A percentile compares a stretch with the other conserved stretches of the same genome.
Evolutionary conservation across 2,888 invertebrate genomes (phyloP).

Genomic region (Dasysyrphus albostriatus): DNA sequence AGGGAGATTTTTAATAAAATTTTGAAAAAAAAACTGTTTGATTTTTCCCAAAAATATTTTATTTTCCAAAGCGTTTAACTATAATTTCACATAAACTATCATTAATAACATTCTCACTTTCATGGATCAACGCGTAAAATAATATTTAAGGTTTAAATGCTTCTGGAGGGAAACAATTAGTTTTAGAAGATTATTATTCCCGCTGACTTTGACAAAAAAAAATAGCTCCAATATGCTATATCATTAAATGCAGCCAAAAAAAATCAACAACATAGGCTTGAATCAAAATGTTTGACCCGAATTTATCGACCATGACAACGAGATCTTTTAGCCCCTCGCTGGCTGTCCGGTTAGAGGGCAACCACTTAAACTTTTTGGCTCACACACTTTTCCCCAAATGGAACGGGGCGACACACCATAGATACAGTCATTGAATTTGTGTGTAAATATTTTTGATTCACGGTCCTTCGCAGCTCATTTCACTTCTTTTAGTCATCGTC

Average conservation of each 20-base stretch:
- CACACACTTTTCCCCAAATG: conserved; percentile 24
- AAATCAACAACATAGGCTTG: conserved; percentile 33
- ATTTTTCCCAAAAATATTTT: too few species aligned
- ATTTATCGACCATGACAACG: conserved; percentile 71
- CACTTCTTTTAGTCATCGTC: conserved; percentile 75
- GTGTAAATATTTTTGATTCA: conserved; percentile 83
- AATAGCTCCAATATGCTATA: neutral
- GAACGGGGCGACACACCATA: neutral
- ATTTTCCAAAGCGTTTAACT: too few species aligned
- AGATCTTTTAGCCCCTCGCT: neutral
- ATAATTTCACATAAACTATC: neutral
- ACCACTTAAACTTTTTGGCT: conserved; percentile 23
- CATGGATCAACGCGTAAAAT: conserved; percentile 4
- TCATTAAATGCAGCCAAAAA: neutral
- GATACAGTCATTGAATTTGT: conserved; percentile 76
- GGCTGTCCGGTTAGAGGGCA: neutral
- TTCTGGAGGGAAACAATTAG: neutral
- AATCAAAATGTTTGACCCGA: conserved; percentile 61
- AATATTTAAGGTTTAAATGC: neutral
- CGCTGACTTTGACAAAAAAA: neutral
- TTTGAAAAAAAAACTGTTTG: too few species aligned
- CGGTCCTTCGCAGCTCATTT: conserved; percentile 83
- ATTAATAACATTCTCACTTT: neutral
- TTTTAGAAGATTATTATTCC: neutral
- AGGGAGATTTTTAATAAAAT: too few species aligned